Conservation (phyloP, 2,797 vertebrate genomes). For the Fringilla coelebs region DNA sequence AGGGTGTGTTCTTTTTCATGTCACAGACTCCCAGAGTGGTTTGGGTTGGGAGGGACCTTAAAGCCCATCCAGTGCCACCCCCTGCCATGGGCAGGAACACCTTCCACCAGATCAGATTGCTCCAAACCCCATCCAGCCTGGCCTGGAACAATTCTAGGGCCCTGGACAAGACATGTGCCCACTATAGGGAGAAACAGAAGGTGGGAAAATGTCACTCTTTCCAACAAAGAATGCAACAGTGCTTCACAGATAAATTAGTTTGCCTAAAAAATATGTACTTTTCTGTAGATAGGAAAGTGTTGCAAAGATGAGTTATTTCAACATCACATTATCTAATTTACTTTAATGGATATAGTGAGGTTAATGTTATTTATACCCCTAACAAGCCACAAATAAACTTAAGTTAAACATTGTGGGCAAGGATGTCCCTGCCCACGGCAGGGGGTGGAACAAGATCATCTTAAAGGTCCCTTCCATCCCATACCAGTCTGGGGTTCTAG, state of each 20-base stretch:
- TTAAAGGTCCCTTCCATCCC: not conserved
- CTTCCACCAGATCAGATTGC: rapidly evolving
- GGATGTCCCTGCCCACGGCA: not conserved
- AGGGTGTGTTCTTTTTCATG: not conserved
- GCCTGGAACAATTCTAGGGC: not conserved
- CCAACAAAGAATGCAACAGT: not conserved
- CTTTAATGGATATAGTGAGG: not conserved
- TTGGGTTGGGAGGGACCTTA: not conserved
- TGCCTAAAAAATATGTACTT: not conserved
- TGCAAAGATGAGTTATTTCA: not conserved
- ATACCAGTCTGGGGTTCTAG: not conserved
- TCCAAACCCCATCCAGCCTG: not conserved
- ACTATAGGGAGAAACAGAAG: rapidly evolving
- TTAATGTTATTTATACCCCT: not conserved
- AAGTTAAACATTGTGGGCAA: not conserved
- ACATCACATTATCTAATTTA: not conserved
- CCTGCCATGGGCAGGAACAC: not conserved
- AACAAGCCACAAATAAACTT: not conserved
- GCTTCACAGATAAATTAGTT: not conserved
- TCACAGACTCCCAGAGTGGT: not conserved
- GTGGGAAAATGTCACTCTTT: not conserved
- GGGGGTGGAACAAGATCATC: rapidly evolving
- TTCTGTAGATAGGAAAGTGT: not conserved
- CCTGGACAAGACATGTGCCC: not conserved
- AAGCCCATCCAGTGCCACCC: rapidly evolving